Percentiles rank a stretch among this genome's conserved stretches.
Conservation (phyloP, 2,888 invertebrate species). For the Cryptops parisi region DNA sequence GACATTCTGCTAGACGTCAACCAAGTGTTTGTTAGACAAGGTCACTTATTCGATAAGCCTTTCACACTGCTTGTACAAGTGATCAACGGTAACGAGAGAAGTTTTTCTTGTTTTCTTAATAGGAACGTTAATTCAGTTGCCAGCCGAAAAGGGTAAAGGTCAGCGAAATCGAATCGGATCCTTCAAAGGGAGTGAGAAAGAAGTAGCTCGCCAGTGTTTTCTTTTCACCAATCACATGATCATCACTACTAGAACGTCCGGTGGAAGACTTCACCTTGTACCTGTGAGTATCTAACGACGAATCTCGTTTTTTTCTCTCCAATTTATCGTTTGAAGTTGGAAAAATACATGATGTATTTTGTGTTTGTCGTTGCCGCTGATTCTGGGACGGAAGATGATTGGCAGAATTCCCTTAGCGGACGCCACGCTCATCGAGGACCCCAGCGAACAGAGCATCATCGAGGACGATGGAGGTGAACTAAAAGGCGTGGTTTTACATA, state of each 20-base stretch:
- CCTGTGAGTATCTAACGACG: no score
- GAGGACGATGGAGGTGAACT: slow-evolving; percentile 41
- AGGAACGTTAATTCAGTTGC: slow-evolving; percentile 63
- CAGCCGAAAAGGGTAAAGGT: slow-evolving; percentile 43
- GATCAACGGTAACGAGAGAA: no score
- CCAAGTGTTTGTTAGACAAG: slow-evolving; percentile 84
- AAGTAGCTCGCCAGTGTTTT: slow-evolving; percentile 64
- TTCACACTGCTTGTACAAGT: no score
- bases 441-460: slow-evolving; percentile 47
- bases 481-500: no score
- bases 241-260: slow-evolving; percentile 62
- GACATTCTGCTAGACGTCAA: slow-evolving; percentile 83
- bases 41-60: slow-evolving; percentile 38
- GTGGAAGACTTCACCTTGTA: slow-evolving; percentile 69
- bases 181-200: slow-evolving; percentile 41
- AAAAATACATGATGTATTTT: not conserved
- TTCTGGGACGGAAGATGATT: slow-evolving; percentile 40
- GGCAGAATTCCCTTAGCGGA: slow-evolving; percentile 72
- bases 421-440: slow-evolving; percentile 73
- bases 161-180: slow-evolving; percentile 45
- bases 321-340: not conserved
- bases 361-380: no score
- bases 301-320: not conserved
- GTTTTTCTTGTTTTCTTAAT: slow-evolving; percentile 21
- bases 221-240: slow-evolving; percentile 82